These are phyloP conservation scores for Aeoliscus strigatus DNA, from an alignment of 2,797 vertebrate species.

Conservation along the genomic window DNA sequence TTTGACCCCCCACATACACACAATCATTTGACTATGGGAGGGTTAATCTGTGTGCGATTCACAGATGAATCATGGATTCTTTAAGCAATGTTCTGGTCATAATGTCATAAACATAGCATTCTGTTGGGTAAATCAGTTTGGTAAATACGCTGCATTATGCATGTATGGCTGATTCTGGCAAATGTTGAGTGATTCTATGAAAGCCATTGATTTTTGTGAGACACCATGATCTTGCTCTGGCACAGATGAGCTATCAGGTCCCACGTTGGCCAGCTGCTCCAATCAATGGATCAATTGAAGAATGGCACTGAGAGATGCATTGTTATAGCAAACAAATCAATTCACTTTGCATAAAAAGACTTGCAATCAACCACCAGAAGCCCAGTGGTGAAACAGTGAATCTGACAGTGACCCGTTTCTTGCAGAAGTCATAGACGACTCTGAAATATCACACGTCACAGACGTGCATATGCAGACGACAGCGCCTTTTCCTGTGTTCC, in stretches of 20 bases:
- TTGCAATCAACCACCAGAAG: slow-evolving; percentile 2
- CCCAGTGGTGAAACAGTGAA: neutral
- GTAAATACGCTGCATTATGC: slow-evolving; percentile 22
- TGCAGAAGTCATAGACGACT: slow-evolving; percentile 3
- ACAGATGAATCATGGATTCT: neutral
- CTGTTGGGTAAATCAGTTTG: no score
- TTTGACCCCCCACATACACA: neutral
- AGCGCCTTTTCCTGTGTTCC: slow-evolving; percentile 9
- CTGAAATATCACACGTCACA: neutral
- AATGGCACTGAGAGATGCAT: slow-evolving; percentile 68
- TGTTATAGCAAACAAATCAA: slow-evolving; percentile 60
- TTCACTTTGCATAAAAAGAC: slow-evolving; percentile 38
- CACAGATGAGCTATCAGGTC: slow-evolving; percentile 51
- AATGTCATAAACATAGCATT: neutral
- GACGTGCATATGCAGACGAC: neutral
- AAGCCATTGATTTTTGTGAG: slow-evolving; percentile 45
- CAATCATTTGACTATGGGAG: no score
- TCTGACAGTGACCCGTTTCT: neutral
- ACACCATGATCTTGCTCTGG: slow-evolving; percentile 49
- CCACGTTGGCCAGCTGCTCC: slow-evolving; percentile 55
- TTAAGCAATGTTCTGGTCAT: neutral
- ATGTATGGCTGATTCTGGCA: slow-evolving; percentile 42
- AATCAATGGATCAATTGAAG: slow-evolving; percentile 74
- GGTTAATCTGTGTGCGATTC: no score
- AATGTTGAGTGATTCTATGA: slow-evolving; percentile 45